A percentile compares a stretch with the other conserved stretches of the same genome.
phyloP scores from a whole-genome alignment of 2,113 vertebrate species.

The Gymnogyps californianus region DNA sequence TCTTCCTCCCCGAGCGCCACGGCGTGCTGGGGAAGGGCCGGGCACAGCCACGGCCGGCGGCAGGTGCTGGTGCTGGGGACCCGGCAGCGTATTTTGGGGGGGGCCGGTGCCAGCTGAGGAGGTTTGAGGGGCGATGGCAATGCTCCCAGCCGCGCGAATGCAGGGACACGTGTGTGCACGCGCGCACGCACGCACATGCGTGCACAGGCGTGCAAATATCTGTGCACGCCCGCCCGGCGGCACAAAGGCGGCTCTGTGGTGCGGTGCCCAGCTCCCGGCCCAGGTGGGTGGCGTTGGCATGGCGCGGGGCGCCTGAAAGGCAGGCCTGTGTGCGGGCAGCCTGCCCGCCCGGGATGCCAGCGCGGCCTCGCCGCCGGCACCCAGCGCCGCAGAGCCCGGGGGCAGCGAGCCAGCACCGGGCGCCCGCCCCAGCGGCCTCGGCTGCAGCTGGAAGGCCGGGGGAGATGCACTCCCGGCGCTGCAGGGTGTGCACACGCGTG shows the following conservation, averaged over 20 bases:
- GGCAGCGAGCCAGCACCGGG: neutral
- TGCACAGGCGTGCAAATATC: fast-evolving
- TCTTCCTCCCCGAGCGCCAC: slow-evolving; percentile 37
- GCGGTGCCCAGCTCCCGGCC: neutral
- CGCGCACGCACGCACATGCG: fast-evolving
- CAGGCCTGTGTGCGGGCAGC: neutral
- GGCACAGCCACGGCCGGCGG: neutral
- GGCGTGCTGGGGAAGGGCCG: neutral
- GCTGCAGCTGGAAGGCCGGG: neutral
- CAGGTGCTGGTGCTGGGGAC: neutral
- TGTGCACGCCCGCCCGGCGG: fast-evolving
- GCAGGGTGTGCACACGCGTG: fast-evolving
- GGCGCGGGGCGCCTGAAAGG: neutral
- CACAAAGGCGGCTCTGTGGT: neutral
- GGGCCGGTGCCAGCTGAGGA: neutral
- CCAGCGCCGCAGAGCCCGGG: neutral
- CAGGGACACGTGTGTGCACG: fast-evolving
- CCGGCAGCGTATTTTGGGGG: fast-evolving
- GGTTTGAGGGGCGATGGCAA: fast-evolving
- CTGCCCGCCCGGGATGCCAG: neutral
- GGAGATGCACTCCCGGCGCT: fast-evolving
- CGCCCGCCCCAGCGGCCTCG: neutral
- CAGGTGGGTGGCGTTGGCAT: neutral
- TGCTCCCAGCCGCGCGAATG: fast-evolving
- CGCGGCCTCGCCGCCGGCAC: neutral